Evolutionary conservation across 1,140 invertebrate species (phyloP), one percentile per base, ranked within the genome.

Genomic region (Centruroides sculpturatus): DNA sequence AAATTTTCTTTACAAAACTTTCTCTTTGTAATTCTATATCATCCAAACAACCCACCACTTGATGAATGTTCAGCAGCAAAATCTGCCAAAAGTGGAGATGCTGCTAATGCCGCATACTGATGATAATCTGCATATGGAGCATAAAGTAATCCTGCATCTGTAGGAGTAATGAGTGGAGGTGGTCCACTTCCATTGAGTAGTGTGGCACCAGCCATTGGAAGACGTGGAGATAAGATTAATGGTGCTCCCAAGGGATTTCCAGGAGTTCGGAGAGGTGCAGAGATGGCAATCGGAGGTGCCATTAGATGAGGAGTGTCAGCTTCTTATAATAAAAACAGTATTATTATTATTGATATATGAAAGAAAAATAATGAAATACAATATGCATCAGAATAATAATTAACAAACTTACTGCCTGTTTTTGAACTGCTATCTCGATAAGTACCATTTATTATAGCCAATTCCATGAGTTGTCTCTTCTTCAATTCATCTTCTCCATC

Each of bases 401-500:
- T 41, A 41, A 41, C 41, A 6, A 41, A 41, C 41, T 41, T 41
- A 41, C 41, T 41, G 41, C 41, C 41, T 41, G 41, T 41, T 41
- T 41, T 41, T 41, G 41, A 41, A 41, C 41, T 41, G 41, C 41
- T 92, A 76, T 98, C 94, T 76, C 94, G 84, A 79, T 98, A 99
- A 47, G 97, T 99, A 70, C 97, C 97, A 74, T 99, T 99, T 70
- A 99, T 98, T 67, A 99, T 99, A 68, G 97, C 96, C 73, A 99
- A 80, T 78, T 99, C 96, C 95, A 99, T 99, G 56, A 99, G 80
- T 77, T 99, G 97, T 72, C 94, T 85, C 76, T 98, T 98, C 81
- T 99, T 99, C 68, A 99, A 79, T 74, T 99, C 95, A 80, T 99
- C 97, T 81, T 99, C 95, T 56, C 96, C 97, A 77, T 99, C 95